Evolutionary conservation across 2,113 vertebrate genomes (phyloP).

Genomic region (Dasypus novemcinctus): DNA sequence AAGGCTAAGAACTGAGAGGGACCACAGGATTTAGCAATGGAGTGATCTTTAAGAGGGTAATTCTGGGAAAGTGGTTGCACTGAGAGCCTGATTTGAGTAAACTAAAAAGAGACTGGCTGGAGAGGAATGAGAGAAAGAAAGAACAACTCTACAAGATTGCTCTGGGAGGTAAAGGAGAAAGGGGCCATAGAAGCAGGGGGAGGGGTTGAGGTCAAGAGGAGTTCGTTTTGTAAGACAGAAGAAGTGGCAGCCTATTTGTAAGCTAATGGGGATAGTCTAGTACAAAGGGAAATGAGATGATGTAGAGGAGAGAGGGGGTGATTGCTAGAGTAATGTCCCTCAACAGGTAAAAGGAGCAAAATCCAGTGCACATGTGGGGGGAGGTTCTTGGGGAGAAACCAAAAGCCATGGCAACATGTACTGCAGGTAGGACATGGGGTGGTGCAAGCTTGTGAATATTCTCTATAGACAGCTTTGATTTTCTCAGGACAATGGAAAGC

Average conservation of each 20-base stretch:
- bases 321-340: not conserved
- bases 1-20: not conserved
- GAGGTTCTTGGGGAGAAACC: not conserved
- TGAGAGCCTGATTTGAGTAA: not conserved
- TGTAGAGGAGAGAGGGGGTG: not conserved
- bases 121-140: not conserved
- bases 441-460: fast-evolving
- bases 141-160: not conserved
- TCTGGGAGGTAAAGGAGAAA: not conserved
- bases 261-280: not conserved
- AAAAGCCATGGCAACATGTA: fast-evolving
- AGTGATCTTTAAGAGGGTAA: not conserved
- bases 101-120: not conserved
- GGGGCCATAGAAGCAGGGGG: too few species aligned
- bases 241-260: not conserved
- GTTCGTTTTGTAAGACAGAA: not conserved
- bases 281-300: not conserved
- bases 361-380: not conserved
- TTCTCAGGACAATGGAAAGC: not conserved
- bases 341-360: not conserved
- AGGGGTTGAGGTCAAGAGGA: not conserved
- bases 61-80: not conserved
- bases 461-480: not conserved
- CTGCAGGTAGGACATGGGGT: fast-evolving
- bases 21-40: not conserved